Percentiles rank a stretch among this genome's conserved stretches.
phyloP scores from a whole-genome alignment of 2,113 vertebrate genomes.

The Sylvilagus bachmani region DNA sequence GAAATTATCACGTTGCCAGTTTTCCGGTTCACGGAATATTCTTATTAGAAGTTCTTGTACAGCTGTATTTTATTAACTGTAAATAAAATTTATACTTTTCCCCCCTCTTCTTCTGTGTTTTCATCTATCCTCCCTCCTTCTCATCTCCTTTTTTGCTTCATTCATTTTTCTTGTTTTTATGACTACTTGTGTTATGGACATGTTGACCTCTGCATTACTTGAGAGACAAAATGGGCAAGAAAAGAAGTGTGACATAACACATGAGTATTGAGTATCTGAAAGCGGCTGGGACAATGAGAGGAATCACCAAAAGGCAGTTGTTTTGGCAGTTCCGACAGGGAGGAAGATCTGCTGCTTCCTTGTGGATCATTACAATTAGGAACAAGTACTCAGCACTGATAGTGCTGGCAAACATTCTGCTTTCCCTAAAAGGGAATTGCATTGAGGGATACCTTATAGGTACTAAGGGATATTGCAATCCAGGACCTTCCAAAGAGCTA shows the following conservation, averaged over 20 bases:
- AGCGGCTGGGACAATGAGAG: neutral
- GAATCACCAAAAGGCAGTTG: neutral
- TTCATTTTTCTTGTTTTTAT: neutral
- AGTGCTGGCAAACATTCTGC: neutral
- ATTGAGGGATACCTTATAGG: neutral
- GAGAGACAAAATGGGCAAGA: neutral
- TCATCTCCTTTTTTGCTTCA: neutral
- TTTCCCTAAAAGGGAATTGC: neutral
- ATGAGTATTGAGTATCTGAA: neutral
- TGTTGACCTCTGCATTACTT: neutral
- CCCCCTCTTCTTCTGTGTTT: neutral
- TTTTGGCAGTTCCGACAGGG: neutral
- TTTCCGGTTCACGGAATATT: constrained; percentile 36
- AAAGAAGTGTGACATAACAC: neutral
- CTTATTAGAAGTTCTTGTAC: neutral
- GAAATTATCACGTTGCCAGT: neutral
- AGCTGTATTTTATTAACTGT: constrained; percentile 6
- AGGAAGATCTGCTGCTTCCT: neutral
- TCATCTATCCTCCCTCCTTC: neutral
- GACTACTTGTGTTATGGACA: neutral
- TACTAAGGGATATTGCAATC: neutral
- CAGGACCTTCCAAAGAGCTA: neutral
- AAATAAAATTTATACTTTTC: constrained; percentile 20
- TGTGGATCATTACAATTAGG: neutral
- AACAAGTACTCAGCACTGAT: neutral